Evolutionary conservation across 2,797 vertebrate species (phyloP).

Genomic region (Glossophaga mutica): DNA sequence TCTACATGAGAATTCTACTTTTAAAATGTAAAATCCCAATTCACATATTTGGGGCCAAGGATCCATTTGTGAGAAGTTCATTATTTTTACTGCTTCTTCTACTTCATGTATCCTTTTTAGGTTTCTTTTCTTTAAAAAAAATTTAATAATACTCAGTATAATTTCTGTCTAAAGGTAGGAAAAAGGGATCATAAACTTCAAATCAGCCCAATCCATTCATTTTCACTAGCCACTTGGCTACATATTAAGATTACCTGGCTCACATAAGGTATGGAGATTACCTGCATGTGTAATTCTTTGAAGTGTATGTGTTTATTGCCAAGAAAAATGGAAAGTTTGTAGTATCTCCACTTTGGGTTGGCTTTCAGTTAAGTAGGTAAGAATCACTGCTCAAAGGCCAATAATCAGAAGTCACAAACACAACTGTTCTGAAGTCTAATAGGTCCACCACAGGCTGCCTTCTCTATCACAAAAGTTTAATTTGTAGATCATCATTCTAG

Average conservation of each 20-base stretch:
- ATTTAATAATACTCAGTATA: not conserved
- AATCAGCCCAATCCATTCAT: not conserved
- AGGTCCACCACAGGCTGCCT: not conserved
- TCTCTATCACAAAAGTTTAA: not conserved
- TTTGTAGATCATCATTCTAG: not conserved
- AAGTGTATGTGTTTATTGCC: not conserved
- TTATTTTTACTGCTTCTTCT: not conserved
- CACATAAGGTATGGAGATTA: not conserved
- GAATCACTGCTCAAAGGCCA: not conserved
- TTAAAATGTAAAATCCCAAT: not conserved
- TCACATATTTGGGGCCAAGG: not conserved
- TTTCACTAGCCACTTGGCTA: not conserved
- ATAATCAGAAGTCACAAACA: not conserved
- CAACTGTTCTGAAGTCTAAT: not conserved
- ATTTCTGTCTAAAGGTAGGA: not conserved
- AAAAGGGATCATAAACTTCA: not conserved
- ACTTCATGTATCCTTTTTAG: not conserved
- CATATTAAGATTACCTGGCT: not conserved
- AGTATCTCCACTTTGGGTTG: not conserved
- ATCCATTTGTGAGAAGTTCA: not conserved
- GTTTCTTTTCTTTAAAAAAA: not conserved
- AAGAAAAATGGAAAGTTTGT: not conserved
- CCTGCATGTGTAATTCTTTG: not conserved
- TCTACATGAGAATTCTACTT: conserved; percentile 21
- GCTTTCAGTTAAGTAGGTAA: not conserved